A percentile compares a stretch with the other conserved stretches of the same genome.
Evolutionary conservation across 2,888 invertebrate genomes (phyloP).

Genomic region (Ormia ochracea): DNA sequence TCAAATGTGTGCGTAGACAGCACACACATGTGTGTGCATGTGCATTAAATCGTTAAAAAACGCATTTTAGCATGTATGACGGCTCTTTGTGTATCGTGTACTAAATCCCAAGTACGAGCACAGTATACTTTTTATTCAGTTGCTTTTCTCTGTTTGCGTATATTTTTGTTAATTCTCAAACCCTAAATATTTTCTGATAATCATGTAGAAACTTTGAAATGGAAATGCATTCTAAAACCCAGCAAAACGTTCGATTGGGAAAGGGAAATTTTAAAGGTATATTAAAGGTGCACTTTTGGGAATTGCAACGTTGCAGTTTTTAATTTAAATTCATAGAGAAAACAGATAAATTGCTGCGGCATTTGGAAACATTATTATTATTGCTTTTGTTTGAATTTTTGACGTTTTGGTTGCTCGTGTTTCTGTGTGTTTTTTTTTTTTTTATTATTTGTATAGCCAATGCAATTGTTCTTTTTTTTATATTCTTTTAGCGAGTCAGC

Average conservation of each 20-base stretch:
- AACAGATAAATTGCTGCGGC: no score
- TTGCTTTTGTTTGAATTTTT: no score
- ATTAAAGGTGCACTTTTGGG: no score
- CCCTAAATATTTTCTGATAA: slow-evolving; percentile 18
- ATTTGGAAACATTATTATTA: no score
- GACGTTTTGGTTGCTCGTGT: no score
- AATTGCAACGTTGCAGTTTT: no score
- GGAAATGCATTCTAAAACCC: neutral
- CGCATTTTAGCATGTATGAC: slow-evolving; percentile 32
- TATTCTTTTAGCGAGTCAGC: no score
- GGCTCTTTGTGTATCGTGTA: neutral
- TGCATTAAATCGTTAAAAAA: slow-evolving; percentile 26
- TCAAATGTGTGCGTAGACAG: neutral
- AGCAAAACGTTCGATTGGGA: slow-evolving; percentile 1
- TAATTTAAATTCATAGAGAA: no score
- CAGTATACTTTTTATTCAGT: slow-evolving; percentile 15
- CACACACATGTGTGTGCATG: neutral
- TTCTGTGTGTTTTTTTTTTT: no score
- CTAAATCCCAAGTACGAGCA: slow-evolving; percentile 22
- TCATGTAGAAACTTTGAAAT: slow-evolving; percentile 24
- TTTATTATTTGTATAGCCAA: no score
- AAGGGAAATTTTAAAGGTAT: no score
- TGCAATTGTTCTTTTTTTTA: no score
- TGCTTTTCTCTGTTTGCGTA: neutral
- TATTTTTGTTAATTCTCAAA: slow-evolving; percentile 23